These are phyloP conservation scores for Otolemur garnettii DNA, from an alignment of 2,113 vertebrate genomes.

Conservation along the genomic window DNA sequence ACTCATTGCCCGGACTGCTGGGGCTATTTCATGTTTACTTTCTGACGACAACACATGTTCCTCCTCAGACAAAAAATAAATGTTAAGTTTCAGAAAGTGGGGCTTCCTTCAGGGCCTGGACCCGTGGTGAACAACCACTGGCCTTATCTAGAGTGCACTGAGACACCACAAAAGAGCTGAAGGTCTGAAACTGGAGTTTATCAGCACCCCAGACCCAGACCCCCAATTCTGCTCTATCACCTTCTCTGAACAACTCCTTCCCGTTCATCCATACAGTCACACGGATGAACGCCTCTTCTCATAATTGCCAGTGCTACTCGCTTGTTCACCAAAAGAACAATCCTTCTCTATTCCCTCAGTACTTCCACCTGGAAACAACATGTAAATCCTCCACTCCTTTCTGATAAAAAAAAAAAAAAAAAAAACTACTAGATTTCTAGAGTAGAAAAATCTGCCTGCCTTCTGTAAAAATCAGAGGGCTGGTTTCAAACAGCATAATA, in stretches of 20 bases:
- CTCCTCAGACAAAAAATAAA: neutral
- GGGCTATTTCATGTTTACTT: slow-evolving; percentile 61
- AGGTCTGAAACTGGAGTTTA: neutral
- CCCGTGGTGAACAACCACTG: neutral
- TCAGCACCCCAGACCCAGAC: neutral
- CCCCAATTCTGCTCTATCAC: neutral
- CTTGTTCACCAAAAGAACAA: neutral
- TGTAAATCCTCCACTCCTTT: neutral
- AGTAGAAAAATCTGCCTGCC: slow-evolving; percentile 69
- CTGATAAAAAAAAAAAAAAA: slow-evolving; percentile 51
- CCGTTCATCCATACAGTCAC: neutral
- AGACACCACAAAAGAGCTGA: neutral
- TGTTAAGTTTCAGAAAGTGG: neutral
- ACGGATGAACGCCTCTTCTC: neutral
- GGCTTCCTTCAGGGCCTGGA: neutral
- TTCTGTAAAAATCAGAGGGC: slow-evolving; percentile 73
- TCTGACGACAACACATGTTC: slow-evolving; percentile 34
- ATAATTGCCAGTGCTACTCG: neutral
- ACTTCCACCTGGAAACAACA: neutral
- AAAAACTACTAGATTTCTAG: slow-evolving; percentile 39
- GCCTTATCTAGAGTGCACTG: neutral
- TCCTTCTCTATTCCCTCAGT: neutral
- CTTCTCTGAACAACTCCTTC: neutral
- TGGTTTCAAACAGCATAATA: slow-evolving; percentile 79
- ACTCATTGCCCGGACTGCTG: slow-evolving; percentile 46